Conservation (phyloP, 2,113 vertebrate genomes). For the Myotis lucifugus region DNA sequence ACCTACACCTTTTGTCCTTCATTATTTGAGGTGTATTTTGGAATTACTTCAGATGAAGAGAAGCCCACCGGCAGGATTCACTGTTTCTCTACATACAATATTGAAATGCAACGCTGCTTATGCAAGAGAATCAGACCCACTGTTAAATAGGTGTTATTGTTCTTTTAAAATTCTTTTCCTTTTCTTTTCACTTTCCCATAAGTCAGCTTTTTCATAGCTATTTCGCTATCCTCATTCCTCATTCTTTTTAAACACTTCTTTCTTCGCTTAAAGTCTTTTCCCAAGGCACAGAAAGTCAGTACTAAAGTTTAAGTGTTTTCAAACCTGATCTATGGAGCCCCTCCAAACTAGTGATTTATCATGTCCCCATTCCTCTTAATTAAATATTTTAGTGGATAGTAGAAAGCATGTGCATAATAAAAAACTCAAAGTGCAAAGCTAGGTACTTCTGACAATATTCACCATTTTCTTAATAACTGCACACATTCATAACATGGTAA, state of each 20-base stretch:
- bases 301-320: not conserved
- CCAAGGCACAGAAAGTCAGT: not conserved
- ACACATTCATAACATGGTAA: slow-evolving; percentile 46
- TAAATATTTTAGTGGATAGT: not conserved
- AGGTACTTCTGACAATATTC: slow-evolving; percentile 60
- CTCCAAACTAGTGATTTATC: slow-evolving; percentile 49
- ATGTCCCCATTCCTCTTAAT: slow-evolving; percentile 51
- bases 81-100: not conserved
- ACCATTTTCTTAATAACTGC: slow-evolving; percentile 49
- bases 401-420: slow-evolving; percentile 61
- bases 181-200: not conserved
- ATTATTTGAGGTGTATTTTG: slow-evolving; percentile 32
- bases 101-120: not conserved
- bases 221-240: not conserved
- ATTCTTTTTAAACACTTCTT: not conserved
- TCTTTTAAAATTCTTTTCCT: not conserved
- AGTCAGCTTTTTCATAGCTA: not conserved
- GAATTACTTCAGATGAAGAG: not conserved
- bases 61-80: not conserved
- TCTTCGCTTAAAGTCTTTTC: not conserved
- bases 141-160: not conserved
- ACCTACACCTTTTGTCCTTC: slow-evolving; percentile 1
- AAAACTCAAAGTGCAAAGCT: slow-evolving; percentile 72
- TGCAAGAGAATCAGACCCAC: not conserved
- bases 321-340: not conserved